Evolutionary conservation across 1,140 invertebrate species (phyloP).

Genomic region (Magallana angulata): DNA sequence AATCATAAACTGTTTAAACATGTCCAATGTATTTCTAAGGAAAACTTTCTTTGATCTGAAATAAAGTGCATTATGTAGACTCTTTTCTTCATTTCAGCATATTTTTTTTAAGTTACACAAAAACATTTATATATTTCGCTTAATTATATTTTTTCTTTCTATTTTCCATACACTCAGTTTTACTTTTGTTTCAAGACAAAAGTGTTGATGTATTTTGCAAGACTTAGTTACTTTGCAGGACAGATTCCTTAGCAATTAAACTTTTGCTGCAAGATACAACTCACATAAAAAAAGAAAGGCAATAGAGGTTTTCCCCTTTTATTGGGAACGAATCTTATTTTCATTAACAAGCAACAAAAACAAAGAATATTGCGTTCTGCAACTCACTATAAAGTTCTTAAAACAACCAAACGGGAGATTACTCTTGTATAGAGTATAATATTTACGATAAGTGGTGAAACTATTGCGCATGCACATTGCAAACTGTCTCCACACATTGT

Average conservation of each 20-base stretch:
- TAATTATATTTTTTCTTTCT: neutral
- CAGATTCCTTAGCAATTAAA: neutral
- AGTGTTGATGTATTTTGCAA: no score
- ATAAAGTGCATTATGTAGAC: neutral
- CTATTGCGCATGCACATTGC: neutral
- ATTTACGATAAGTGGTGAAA: neutral
- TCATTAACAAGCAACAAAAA: conserved; percentile 34
- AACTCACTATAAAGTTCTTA: neutral
- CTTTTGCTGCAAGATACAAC: neutral
- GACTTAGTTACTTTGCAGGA: neutral
- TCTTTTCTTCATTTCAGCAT: neutral
- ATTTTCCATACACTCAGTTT: neutral
- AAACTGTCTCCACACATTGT: no score
- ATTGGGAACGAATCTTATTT: neutral
- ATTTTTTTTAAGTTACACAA: neutral
- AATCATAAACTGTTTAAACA: no score
- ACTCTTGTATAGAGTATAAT: neutral
- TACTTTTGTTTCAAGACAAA: no score
- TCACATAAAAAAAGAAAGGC: neutral
- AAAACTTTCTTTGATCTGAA: neutral
- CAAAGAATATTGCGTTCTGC: neutral
- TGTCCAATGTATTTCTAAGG: neutral
- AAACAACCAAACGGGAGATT: neutral
- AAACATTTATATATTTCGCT: neutral
- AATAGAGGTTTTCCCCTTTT: neutral